Evolutionary conservation across 2,888 invertebrate species (phyloP).

Genomic region (Harpagoxenus sublaevis): DNA sequence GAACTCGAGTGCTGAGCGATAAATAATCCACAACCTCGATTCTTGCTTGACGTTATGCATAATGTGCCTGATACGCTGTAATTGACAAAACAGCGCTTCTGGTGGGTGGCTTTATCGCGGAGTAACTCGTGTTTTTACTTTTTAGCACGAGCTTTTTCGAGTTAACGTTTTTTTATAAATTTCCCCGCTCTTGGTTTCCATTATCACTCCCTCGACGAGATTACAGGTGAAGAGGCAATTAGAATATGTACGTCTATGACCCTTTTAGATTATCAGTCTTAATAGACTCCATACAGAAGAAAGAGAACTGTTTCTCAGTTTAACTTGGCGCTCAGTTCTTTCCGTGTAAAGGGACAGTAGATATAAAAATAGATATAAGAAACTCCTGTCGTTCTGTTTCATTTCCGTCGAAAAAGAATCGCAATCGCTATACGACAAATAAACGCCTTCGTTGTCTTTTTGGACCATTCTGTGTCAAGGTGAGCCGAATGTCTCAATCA

Average conservation of each 20-base stretch:
- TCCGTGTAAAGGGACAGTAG: background rate
- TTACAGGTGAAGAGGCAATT: background rate
- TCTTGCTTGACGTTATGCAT: background rate
- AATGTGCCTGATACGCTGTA: background rate
- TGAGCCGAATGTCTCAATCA: background rate
- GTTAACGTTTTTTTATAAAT: background rate
- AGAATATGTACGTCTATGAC: background rate
- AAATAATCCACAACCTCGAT: background rate
- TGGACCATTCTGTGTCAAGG: background rate
- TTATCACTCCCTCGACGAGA: background rate
- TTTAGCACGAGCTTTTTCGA: background rate
- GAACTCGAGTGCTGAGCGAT: background rate
- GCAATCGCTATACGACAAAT: background rate
- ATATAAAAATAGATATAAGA: background rate
- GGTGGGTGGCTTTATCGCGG: background rate
- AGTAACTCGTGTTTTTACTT: background rate
- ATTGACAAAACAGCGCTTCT: background rate
- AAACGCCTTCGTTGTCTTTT: background rate
- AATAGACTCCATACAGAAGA: background rate
- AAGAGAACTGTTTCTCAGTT: background rate
- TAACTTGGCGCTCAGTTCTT: background rate
- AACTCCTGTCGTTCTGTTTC: background rate
- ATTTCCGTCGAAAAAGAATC: background rate
- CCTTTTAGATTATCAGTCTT: background rate
- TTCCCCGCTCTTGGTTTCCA: background rate